Evolutionary conservation across 1,140 invertebrate genomes (phyloP), one percentile per base, ranked within the genome.

Genomic region (Vollenhovia emeryi): DNA sequence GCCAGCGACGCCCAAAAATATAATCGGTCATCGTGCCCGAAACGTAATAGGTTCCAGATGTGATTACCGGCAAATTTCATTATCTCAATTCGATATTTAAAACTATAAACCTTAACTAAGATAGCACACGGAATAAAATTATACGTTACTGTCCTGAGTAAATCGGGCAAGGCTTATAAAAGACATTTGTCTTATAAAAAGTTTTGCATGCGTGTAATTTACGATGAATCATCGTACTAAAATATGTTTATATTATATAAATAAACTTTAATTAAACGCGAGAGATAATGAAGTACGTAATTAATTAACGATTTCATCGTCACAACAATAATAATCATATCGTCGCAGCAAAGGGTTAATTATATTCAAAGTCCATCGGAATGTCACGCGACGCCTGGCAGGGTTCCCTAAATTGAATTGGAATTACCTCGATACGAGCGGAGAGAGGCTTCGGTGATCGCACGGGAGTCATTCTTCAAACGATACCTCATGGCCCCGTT

Each of bases 391-490:
- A 66, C 40, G 74, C 60, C 11, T 24, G n/a, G 52, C 40, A 45
- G 15, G 18, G 60, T 69, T 69, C 30, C 40, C n/a, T n/a, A 62
- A 84, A 48, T 48, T 69, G 45, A 64, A 85, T 79, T 24, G 40
- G 60, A 79, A 85, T 68, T 85, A 66, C 36, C 30, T 64, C 48
- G 83, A 84, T 62, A 75, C 9, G 21, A 78, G 18, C 18, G 36
- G 9, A 18, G 48, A 24, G 50, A 45, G 40, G n/a, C 13, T 66
- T 33, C 73, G 33, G 33, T 78, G 36, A 79, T 18, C 40, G 57
- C 45, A 60, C 68, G 27, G 43, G 13, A 78, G n/a, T 59, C 48
- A 83, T 74, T 85, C 75, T 50, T 85, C 84, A 80, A 85, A 69
- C 43, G 30, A 64, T 79, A 73, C 24, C 79, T 52, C 33, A 43